phyloP scores from a whole-genome alignment of 2,888 invertebrate species.

The Horisme vitalbata region DNA sequence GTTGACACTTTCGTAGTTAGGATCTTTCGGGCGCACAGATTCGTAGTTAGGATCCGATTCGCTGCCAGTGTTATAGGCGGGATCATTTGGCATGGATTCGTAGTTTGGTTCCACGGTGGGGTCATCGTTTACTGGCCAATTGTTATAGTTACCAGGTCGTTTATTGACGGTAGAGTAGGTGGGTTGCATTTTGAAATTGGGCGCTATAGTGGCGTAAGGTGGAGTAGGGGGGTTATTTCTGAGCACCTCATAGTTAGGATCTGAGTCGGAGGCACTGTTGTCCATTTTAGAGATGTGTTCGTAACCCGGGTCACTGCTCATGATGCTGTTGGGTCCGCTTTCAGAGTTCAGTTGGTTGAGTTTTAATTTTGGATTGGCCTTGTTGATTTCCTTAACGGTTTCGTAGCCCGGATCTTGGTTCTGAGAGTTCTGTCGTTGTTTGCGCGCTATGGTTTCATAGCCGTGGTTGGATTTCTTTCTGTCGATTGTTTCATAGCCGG shows the following conservation, averaged over 20 bases:
- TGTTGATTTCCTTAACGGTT: conserved; percentile 77
- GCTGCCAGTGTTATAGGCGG: conserved; percentile 86
- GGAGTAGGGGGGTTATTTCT: conserved; percentile 80
- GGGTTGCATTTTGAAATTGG: conserved; percentile 70
- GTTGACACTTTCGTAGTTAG: conserved; percentile 88
- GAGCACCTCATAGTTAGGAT: conserved; percentile 92
- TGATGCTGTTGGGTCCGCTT: conserved; percentile 83
- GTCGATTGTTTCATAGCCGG: conserved; percentile 78
- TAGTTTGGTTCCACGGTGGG: conserved; percentile 88
- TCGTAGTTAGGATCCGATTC: conserved; percentile 90
- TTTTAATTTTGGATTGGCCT: conserved; percentile 56
- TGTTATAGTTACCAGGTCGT: conserved; percentile 76
- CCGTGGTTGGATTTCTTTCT: conserved; percentile 80
- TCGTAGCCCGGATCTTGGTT: conserved; percentile 86
- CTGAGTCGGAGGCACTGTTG: conserved; percentile 83
- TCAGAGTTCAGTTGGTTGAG: conserved; percentile 61
- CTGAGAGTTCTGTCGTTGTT: conserved; percentile 60
- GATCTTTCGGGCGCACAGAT: conserved; percentile 85
- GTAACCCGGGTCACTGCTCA: conserved; percentile 88
- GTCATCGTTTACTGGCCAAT: conserved; percentile 80
- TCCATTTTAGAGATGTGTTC: conserved; percentile 84
- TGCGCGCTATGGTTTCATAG: conserved; percentile 83
- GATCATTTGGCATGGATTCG: conserved; percentile 87
- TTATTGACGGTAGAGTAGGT: conserved; percentile 83
- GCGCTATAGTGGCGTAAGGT: conserved; percentile 74